Percentiles rank a stretch among this genome's conserved stretches.
Conservation (phyloP, 2,888 invertebrate genomes). For the Liposcelis brunnea region DNA sequence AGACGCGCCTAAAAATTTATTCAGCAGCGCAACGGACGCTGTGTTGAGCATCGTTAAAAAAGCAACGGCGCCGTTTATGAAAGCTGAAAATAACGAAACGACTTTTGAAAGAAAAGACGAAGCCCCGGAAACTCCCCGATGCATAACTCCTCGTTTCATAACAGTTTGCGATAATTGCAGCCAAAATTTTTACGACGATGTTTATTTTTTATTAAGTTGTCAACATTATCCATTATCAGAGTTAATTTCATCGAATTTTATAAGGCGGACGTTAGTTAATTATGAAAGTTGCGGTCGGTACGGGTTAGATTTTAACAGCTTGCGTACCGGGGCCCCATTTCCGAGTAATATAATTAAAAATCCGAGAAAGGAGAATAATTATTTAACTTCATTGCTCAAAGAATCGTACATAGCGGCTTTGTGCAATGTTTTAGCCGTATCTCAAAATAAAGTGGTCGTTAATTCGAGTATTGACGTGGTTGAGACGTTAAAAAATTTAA, state of each 20-base stretch:
- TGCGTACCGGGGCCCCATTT: constrained; percentile 7
- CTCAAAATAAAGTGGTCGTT: constrained; percentile 44
- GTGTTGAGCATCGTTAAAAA: constrained; percentile 85
- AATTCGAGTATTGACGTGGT: constrained; percentile 40
- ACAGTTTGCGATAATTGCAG: constrained; percentile 61
- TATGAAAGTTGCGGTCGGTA: constrained; percentile 40
- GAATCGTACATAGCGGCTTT: constrained; percentile 54
- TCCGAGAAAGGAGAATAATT: neutral
- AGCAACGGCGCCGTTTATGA: constrained; percentile 39
- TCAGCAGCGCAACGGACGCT: constrained; percentile 77
- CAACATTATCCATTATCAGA: constrained; percentile 39
- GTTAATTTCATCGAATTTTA: constrained; percentile 40
- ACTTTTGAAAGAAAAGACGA: constrained; percentile 32
- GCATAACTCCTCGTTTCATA: constrained; percentile 55
- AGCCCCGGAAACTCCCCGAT: constrained; percentile 23
- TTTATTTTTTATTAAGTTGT: constrained; percentile 59
- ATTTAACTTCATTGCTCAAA: constrained; percentile 16
- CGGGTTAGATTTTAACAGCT: constrained; percentile 39
- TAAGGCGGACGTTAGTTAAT: constrained; percentile 42
- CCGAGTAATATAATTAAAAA: constrained; percentile 4
- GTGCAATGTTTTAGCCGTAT: constrained; percentile 55
- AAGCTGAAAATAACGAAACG: constrained; percentile 28
- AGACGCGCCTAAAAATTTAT: constrained; percentile 48
- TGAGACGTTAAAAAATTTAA: constrained; percentile 26
- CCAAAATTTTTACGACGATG: constrained; percentile 47